A percentile compares a stretch with the other conserved stretches of the same genome.
Evolutionary conservation across 2,113 vertebrate species (phyloP).

Genomic region (Notarius lentiginosus): DNA sequence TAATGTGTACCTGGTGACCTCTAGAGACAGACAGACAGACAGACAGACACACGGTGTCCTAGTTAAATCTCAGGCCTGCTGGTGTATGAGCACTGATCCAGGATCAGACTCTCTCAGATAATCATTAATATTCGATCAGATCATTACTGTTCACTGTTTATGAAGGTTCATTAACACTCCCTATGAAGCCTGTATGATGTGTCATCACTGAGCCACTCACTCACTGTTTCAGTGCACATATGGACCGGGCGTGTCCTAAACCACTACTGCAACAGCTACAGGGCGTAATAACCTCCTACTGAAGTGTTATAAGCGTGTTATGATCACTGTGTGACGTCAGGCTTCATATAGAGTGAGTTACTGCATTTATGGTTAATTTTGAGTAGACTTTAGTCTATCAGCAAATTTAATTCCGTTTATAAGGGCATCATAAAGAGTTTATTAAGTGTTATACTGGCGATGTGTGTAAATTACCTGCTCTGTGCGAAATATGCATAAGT

Average conservation of each 20-base stretch:
- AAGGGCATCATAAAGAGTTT: background rate
- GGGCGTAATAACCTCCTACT: background rate
- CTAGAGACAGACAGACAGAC: background rate
- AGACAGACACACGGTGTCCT: background rate
- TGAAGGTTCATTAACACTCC: background rate
- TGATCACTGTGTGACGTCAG: background rate
- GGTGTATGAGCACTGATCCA: background rate
- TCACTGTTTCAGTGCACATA: background rate
- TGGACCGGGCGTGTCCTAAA: background rate
- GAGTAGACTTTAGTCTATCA: background rate
- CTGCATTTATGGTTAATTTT: background rate
- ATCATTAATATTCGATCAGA: background rate
- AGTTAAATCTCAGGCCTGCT: conserved; percentile 3
- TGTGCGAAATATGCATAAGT: background rate
- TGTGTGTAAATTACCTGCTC: background rate
- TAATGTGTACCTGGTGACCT: too few species aligned
- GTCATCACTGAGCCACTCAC: background rate
- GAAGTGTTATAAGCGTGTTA: background rate
- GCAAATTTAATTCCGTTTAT: background rate
- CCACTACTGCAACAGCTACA: background rate
- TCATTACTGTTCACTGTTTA: background rate
- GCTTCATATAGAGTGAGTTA: background rate
- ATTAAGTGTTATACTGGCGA: background rate
- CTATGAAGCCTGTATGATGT: background rate
- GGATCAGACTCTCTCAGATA: background rate